Base-by-base conservation (phyloP, 2,113 vertebrate genomes). In the Thryonomys swinderianus region DNA sequence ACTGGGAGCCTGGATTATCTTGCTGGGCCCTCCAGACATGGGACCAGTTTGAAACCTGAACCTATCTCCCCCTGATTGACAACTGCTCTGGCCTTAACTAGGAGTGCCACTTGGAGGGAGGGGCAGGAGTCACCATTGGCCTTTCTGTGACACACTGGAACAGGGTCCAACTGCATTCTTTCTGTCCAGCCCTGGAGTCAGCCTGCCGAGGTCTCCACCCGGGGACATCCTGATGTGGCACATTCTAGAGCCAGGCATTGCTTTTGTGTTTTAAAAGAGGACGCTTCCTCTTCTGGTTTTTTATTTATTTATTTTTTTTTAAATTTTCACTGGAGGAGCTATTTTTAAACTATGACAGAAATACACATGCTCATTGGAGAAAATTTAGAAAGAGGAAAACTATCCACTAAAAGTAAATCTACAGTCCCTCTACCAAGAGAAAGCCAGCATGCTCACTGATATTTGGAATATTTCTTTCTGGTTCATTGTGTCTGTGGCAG, bases 141-240 rank as follows among this genome's bases (percentile, higher is more conserved):
- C 93, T 94, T 64, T 84, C 59, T 12, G 27, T 85, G 91, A 97
- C 71, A 92, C 62, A 23, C 32, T 73, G 71, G 59, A 88, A 51
- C 78, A 55, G 42, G 21, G 88, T 82, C 92, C 81, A 95, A 90
- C 64, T 20, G 51, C 85, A 94, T 92, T 94, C 84, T 85, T 96
- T 97, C 78, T 95, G 92, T 66, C 71, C 69, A 85, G 71, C 76
- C 32, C 53, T 96, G 88, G 94, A 95, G 96, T 94, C 96, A 96
- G 95, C 73, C 96, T 90, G 59, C 92, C 67, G 34, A 80, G 90
- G 86, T 85, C 91, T 88, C 86, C 17, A 3, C 84, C 95, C 10
- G 0, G 93, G 80, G 40, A 91, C 94, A 95, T 93, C 90, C 96
- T 95, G 96, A 93, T 85, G 71, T 45, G 90, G 92, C 88, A 94